Percentiles rank a stretch among this genome's conserved stretches.
Conservation (phyloP, 2,113 vertebrate genomes). For the Syngnathus floridae region DNA sequence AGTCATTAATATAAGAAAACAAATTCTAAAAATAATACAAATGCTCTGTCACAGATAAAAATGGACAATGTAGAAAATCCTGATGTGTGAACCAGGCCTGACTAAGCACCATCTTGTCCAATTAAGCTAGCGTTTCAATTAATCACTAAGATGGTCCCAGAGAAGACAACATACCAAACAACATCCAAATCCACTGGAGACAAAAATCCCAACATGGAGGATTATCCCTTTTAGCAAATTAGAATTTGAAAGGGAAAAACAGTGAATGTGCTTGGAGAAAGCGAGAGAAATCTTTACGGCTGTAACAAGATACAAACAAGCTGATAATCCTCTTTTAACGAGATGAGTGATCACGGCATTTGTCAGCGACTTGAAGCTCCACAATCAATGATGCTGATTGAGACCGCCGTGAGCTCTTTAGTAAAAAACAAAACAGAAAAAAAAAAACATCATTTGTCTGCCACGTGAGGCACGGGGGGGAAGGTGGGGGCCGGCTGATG, state of each 20-base stretch:
- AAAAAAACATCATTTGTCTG: constrained; percentile 53
- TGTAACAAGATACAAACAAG: constrained; percentile 71
- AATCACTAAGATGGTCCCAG: constrained; percentile 18
- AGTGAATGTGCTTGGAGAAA: constrained; percentile 45
- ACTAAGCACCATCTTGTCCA: background rate
- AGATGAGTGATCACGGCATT: constrained; percentile 70
- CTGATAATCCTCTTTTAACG: constrained; percentile 73
- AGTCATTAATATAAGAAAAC: background rate
- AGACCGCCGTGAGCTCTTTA: constrained; percentile 46
- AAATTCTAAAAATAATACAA: background rate
- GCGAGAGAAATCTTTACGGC: constrained; percentile 58
- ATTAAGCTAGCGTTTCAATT: constrained; percentile 22
- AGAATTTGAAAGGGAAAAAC: constrained; percentile 47
- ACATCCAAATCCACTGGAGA: constrained; percentile 25
- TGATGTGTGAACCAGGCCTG: background rate
- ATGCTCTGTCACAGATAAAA: no score
- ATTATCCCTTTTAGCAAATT: constrained; percentile 53
- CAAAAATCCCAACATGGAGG: constrained; percentile 31
- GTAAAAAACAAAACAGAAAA: background rate
- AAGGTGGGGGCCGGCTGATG: constrained; percentile 15
- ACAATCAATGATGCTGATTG: constrained; percentile 73
- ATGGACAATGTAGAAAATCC: no score
- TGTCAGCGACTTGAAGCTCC: constrained; percentile 57
- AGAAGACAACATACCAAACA: constrained; percentile 16
- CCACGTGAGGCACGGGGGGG: constrained; percentile 6